These are phyloP conservation scores for Apamea crenata DNA, from an alignment of 2,888 invertebrate genomes.

Conservation along the genomic window DNA sequence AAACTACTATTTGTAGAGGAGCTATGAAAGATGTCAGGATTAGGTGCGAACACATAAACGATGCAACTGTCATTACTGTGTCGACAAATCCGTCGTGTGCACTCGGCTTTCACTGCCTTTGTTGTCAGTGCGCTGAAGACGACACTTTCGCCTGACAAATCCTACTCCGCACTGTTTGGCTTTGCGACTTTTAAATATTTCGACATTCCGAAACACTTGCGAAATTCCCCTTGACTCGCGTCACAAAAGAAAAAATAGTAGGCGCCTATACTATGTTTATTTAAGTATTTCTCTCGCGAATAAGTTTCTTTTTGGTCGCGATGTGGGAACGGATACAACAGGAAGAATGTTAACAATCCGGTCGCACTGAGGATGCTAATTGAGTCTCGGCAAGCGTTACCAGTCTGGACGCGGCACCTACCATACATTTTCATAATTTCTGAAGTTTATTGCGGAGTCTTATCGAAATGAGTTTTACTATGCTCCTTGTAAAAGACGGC, in stretches of 20 bases:
- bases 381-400: slow-evolving; percentile 79
- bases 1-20: slow-evolving; percentile 58
- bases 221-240: slow-evolving; percentile 70
- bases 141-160: slow-evolving; percentile 80
- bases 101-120: slow-evolving; percentile 82
- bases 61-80: slow-evolving; percentile 72
- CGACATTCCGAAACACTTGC: slow-evolving; percentile 67
- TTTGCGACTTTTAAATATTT: slow-evolving; percentile 70
- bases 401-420: slow-evolving; percentile 73
- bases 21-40: slow-evolving; percentile 61
- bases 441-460: slow-evolving; percentile 41
- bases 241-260: slow-evolving; percentile 67
- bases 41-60: slow-evolving; percentile 70
- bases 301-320: slow-evolving; percentile 72
- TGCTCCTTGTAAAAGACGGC: slow-evolving; percentile 6
- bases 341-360: slow-evolving; percentile 83
- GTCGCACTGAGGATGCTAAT: slow-evolving; percentile 83
- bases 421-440: slow-evolving; percentile 69
- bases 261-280: slow-evolving; percentile 72
- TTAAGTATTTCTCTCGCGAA: slow-evolving; percentile 69
- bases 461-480: slow-evolving; percentile 45
- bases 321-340: slow-evolving; percentile 79
- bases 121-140: slow-evolving; percentile 73
- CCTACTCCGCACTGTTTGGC: slow-evolving; percentile 74
- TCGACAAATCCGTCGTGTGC: slow-evolving; percentile 73